Evolutionary conservation across 2,888 invertebrate genomes (phyloP).

Genomic region (Cephus runcator): DNA sequence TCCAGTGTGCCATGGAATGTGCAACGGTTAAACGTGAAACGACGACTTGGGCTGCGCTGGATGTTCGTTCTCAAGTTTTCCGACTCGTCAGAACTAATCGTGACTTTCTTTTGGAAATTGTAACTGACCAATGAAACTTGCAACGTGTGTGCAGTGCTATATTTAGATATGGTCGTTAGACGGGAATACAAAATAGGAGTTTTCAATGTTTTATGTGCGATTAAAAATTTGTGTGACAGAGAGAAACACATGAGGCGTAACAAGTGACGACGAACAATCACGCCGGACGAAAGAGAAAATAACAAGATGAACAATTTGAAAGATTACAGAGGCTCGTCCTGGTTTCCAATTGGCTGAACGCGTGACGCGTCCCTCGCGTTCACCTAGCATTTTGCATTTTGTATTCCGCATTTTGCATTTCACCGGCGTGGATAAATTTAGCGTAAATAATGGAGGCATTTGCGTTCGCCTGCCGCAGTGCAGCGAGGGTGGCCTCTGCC

Average conservation of each 20-base stretch:
- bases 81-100: no score
- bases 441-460: slow-evolving; percentile 56
- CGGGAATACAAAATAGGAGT: no score
- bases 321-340: slow-evolving; percentile 49
- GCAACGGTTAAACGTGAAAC: no score
- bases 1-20: background rate
- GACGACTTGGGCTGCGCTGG: no score
- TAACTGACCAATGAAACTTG: no score
- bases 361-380: slow-evolving; percentile 21
- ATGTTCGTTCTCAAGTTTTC: no score
- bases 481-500: slow-evolving; percentile 21
- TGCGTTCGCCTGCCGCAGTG: slow-evolving; percentile 39
- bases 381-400: slow-evolving; percentile 47
- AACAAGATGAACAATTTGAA: slow-evolving; percentile 52
- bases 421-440: slow-evolving; percentile 53
- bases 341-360: slow-evolving; percentile 52
- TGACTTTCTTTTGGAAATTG: no score
- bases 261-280: background rate
- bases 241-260: no score
- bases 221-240: no score
- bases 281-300: slow-evolving; percentile 33
- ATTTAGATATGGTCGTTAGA: no score
- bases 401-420: slow-evolving; percentile 52
- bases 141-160: no score
- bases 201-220: no score